Evolutionary conservation across 1,140 invertebrate species (phyloP).

Genomic region (Acromyrmex echinatior): DNA sequence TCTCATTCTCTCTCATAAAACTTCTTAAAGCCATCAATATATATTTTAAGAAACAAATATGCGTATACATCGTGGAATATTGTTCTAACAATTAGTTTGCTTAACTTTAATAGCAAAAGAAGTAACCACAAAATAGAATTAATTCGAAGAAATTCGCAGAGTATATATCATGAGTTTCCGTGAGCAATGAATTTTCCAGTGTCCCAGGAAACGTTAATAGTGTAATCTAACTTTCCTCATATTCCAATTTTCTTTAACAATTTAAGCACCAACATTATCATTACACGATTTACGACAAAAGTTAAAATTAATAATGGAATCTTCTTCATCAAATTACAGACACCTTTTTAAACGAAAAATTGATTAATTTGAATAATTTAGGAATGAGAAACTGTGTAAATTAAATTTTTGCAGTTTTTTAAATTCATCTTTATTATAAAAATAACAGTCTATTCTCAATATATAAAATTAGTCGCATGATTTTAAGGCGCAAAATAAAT

Average conservation of each 20-base stretch:
- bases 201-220: not conserved
- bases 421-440: not conserved
- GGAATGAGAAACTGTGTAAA: not conserved
- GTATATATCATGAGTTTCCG: slow-evolving; percentile 1
- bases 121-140: not conserved
- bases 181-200: slow-evolving; percentile 21
- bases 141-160: not conserved
- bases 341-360: not conserved
- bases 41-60: slow-evolving; percentile 18
- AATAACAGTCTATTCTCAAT: not conserved
- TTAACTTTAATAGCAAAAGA: not conserved
- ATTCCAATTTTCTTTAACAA: not conserved
- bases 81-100: slow-evolving; percentile 12
- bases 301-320: too few species aligned
- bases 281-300: not conserved
- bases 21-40: slow-evolving; percentile 15
- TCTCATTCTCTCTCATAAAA: slow-evolving; percentile 17
- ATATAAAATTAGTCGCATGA: not conserved
- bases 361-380: not conserved
- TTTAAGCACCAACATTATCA: slow-evolving; percentile 10
- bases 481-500: not conserved
- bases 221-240: not conserved
- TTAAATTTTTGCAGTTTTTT: not conserved
- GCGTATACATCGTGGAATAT: slow-evolving; percentile 43
- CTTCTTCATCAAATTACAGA: not conserved